These are phyloP conservation scores for Nicator chloris DNA, from an alignment of 2,113 vertebrate species.

Conservation along the genomic window DNA sequence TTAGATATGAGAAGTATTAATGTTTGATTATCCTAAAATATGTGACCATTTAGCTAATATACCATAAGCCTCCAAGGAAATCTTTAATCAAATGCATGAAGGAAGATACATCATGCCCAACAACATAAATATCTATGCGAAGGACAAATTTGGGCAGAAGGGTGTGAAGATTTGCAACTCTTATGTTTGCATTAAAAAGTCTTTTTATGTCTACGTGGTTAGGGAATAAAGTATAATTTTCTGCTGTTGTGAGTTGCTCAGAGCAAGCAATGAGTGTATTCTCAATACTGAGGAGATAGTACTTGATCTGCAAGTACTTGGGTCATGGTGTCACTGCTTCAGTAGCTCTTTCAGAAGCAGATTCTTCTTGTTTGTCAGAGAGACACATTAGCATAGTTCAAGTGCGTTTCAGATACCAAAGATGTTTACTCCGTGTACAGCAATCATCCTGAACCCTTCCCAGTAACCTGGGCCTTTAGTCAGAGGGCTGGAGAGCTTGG, in stretches of 20 bases:
- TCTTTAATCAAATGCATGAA: neutral
- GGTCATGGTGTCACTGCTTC: neutral
- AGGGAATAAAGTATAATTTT: neutral
- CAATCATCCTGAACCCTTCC: neutral
- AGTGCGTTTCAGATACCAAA: neutral
- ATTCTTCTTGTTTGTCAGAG: neutral
- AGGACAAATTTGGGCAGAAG: neutral
- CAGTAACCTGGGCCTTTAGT: neutral
- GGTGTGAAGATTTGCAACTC: neutral
- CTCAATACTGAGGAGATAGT: neutral
- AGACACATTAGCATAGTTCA: neutral
- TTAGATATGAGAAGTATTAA: constrained; percentile 11
- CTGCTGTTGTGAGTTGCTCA: neutral
- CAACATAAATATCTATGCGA: neutral
- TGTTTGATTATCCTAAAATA: constrained; percentile 46
- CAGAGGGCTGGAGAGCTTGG: neutral
- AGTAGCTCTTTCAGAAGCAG: neutral
- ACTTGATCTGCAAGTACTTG: neutral
- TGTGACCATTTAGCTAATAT: neutral
- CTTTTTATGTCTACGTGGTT: neutral
- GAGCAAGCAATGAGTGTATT: neutral
- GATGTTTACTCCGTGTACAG: neutral
- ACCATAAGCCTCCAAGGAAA: neutral
- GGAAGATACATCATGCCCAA: neutral
- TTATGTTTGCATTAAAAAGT: neutral